phyloP scores from a whole-genome alignment of 2,113 vertebrate species.

The Saguinus midas region DNA sequence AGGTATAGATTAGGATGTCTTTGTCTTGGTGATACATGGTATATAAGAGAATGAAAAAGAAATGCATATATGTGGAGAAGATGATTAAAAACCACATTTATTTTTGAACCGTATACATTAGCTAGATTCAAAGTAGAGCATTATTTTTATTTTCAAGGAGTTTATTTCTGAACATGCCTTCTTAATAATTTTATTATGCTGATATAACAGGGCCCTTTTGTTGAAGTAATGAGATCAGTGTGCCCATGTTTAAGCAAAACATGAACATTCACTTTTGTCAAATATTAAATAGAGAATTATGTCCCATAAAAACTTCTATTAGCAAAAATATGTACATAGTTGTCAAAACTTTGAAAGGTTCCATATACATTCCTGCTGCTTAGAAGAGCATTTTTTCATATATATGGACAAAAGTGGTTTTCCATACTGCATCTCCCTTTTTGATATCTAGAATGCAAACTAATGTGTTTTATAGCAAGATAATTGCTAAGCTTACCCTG shows the following conservation, averaged over 20 bases:
- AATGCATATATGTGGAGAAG: neutral
- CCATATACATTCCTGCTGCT: neutral
- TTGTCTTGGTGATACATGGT: neutral
- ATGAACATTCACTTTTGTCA: neutral
- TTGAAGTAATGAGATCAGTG: neutral
- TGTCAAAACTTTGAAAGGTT: neutral
- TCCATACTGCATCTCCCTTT: neutral
- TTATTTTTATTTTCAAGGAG: neutral
- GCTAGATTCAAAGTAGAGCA: neutral
- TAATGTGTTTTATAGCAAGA: neutral
- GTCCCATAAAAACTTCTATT: neutral
- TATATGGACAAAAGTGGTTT: neutral
- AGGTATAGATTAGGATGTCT: neutral
- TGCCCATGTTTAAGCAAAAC: neutral
- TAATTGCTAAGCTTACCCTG: neutral
- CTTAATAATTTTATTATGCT: neutral
- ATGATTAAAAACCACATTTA: neutral
- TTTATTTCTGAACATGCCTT: constrained; percentile 1
- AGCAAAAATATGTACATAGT: neutral
- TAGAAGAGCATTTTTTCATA: neutral
- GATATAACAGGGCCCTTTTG: neutral
- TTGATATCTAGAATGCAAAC: neutral
- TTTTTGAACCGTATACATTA: neutral
- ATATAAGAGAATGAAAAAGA: neutral
- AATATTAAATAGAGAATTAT: neutral